A percentile compares a stretch with the other conserved stretches of the same genome.
These are phyloP conservation scores for Orthosia gothica DNA, from an alignment of 2,888 invertebrate genomes.

Conservation along the genomic window DNA sequence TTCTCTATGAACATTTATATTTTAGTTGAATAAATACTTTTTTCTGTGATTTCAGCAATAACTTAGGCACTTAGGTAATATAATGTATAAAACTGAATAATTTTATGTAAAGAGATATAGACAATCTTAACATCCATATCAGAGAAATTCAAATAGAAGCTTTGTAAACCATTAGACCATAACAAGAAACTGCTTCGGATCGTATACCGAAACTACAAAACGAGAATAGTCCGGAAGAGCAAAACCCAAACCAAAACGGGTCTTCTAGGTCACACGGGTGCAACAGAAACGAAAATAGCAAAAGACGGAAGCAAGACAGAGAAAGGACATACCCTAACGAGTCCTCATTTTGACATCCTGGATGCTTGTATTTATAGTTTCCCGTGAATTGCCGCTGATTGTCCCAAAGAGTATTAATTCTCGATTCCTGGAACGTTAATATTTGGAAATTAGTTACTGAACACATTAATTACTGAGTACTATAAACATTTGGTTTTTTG, in stretches of 20 bases:
- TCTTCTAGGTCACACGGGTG: conserved; percentile 48
- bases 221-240: conserved; percentile 46
- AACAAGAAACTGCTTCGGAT: conserved; percentile 18
- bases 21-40: too few relatives aligned
- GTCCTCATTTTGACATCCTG: conserved; percentile 72
- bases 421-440: conserved; percentile 42
- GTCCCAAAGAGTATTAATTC: conserved; percentile 64
- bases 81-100: background rate
- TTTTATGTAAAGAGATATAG: background rate
- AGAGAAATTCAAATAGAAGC: background rate
- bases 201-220: conserved; percentile 32
- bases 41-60: too few relatives aligned
- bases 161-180: background rate
- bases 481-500: background rate
- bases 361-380: conserved; percentile 78
- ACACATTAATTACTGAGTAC: background rate
- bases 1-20: too few relatives aligned
- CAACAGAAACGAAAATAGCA: conserved; percentile 34
- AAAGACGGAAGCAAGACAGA: conserved; percentile 19
- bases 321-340: conserved; percentile 40
- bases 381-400: conserved; percentile 76
- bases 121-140: background rate
- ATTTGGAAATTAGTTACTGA: conserved; percentile 18
- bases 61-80: too few relatives aligned
- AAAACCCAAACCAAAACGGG: conserved; percentile 54